Base-by-base conservation (phyloP, 2,888 invertebrate genomes). In the Hyposoter dolosus region DNA sequence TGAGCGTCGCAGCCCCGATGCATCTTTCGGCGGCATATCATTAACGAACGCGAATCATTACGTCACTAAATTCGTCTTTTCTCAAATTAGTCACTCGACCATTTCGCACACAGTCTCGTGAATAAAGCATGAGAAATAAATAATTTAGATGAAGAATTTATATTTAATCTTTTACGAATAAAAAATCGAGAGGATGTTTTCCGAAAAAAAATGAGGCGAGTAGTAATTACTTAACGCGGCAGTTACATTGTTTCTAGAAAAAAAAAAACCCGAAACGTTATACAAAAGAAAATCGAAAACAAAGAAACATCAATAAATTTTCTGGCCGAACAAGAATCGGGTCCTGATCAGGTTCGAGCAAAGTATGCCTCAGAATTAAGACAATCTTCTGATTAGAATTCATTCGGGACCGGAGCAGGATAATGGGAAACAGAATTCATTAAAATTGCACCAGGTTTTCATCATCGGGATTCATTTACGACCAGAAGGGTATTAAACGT, bases 1-100 rank as follows among this genome's bases (percentile, higher is more conserved):
- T n/a, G 12, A 28, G 28, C 35, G 19, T 9, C 65, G 40, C 28
- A 79, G 19, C 60, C 32, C 23, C 45, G 71, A 12, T 71, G 77
- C 82, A 63, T 83, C 71, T 83, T 77, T 83, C 50, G 19, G 28
- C 81, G 6, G 68, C 56, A 17, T 75, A 69, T 60, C 43, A 60
- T 71, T 69, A 68, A 50, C 35, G 32, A 43, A 7, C 43, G 71
- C 53, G 47, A 43, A 71, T 71, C 43, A 53, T 65, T 65, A 43
- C 53, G 15, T 40, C 23, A 65, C 40, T 45, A 40, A 28, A 35
- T 35, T 60, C 12, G 7, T 23, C 5, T 10, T 28, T 12, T 15
- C 60, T 60, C 35, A 40, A 7, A 7, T 50, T 17, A 28, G n/a
- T 63, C 23, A 28, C 10, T 60, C 10, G 1, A 63, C 45, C 45